Percentiles rank a stretch among this genome's conserved stretches.
Evolutionary conservation across 2,888 invertebrate genomes (phyloP).

Genomic region (Notodonta dromedarius): DNA sequence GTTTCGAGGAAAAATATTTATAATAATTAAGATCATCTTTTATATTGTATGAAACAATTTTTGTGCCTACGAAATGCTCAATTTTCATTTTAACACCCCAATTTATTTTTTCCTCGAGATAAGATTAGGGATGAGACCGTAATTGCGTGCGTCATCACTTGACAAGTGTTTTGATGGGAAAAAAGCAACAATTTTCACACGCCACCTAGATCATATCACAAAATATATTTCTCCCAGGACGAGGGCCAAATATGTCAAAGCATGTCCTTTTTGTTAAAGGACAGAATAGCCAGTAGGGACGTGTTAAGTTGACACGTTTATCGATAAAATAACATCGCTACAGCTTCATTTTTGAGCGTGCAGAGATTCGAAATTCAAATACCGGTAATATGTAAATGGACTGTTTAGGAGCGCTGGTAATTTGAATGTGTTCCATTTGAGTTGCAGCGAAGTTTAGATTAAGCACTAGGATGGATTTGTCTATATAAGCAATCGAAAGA

Average conservation of each 20-base stretch:
- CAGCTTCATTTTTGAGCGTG: neutral
- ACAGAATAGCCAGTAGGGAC: constrained; percentile 16
- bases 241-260: neutral
- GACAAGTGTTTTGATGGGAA: constrained; percentile 63
- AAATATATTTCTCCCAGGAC: constrained; percentile 9
- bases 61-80: constrained; percentile 18
- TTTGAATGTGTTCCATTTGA: too few relatives aligned
- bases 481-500: too few relatives aligned
- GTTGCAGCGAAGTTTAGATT: too few relatives aligned
- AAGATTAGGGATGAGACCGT: constrained; percentile 63
- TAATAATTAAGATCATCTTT: constrained; percentile 4
- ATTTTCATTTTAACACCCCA: constrained; percentile 48
- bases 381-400: neutral
- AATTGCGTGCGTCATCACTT: constrained; percentile 64
- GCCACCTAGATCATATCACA: constrained; percentile 13
- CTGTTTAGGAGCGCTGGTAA: neutral
- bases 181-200: constrained; percentile 31
- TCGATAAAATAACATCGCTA: constrained; percentile 10
- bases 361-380: neutral
- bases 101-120: constrained; percentile 54
- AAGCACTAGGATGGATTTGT: too few relatives aligned
- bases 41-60: neutral
- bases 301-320: constrained; percentile 18
- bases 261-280: constrained; percentile 1
- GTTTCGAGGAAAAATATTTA: neutral